Evolutionary conservation across 2,797 vertebrate species (phyloP).

Genomic region (Knipowitschia caucasica): DNA sequence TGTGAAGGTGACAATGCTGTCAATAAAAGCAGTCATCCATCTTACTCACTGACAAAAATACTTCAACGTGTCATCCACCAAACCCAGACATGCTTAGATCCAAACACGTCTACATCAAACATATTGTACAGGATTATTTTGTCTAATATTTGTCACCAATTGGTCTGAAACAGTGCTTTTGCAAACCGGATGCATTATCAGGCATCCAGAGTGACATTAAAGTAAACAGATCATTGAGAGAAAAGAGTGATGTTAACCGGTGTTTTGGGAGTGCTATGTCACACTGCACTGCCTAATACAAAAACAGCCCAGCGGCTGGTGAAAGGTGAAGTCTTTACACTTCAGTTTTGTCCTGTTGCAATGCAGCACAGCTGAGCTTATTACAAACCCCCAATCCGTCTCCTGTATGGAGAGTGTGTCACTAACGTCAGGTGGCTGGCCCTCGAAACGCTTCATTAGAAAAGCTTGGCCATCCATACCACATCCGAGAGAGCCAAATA

Average conservation of each 20-base stretch:
- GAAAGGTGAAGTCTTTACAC: conserved; percentile 66
- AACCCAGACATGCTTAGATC: conserved; percentile 33
- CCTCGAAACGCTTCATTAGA: conserved; percentile 73
- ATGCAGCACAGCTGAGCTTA: conserved; percentile 62
- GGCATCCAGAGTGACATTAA: conserved; percentile 58
- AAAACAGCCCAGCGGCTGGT: no score
- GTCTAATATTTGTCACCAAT: conserved; percentile 57
- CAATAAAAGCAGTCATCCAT: conserved; percentile 52
- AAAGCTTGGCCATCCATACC: conserved; percentile 61
- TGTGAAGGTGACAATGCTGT: conserved; percentile 42
- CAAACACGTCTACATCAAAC: conserved; percentile 42
- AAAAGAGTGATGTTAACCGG: conserved; percentile 55
- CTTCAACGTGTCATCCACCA: conserved; percentile 56
- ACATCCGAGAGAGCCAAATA: conserved; percentile 70
- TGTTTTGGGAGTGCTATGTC: conserved; percentile 50
- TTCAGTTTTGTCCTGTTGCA: conserved; percentile 52
- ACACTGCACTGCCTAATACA: conserved; percentile 40
- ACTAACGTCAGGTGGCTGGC: conserved; percentile 53
- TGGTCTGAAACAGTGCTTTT: conserved; percentile 31
- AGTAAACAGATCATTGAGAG: conserved; percentile 59
- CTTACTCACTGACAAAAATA: conserved; percentile 62
- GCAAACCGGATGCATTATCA: conserved; percentile 57
- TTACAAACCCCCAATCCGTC: conserved; percentile 72
- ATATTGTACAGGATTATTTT: conserved; percentile 47
- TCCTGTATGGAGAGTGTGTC: conserved; percentile 66